Conservation (phyloP, 1,140 invertebrate species). For the Caenorhabditis latens region DNA sequence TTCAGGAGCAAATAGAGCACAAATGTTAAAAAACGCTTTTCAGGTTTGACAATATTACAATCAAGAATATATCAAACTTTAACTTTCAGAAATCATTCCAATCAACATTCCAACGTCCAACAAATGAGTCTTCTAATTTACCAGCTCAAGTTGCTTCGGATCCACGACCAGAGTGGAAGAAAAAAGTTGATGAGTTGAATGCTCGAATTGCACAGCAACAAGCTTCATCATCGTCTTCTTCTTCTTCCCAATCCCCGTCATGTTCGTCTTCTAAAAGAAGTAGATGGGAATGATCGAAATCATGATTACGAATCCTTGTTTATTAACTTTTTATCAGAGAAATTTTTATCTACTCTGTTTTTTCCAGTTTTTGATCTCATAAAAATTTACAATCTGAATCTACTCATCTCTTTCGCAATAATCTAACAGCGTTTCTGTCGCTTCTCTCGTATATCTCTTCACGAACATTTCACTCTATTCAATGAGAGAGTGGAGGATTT, state of each 20-base stretch:
- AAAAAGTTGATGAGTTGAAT: conserved; percentile 68
- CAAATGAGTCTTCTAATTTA: conserved; percentile 60
- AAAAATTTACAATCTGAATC: background rate
- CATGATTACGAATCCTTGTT: background rate
- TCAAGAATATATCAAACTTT: background rate
- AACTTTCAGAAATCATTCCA: conserved; percentile 56
- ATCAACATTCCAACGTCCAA: conserved; percentile 51
- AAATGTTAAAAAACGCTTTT: conserved; percentile 59
- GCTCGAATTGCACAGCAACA: conserved; percentile 52
- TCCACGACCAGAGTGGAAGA: conserved; percentile 74
- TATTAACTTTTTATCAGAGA: background rate
- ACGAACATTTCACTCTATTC: background rate
- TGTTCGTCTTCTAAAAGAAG: conserved; percentile 5
- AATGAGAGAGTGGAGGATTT: conserved; percentile 23
- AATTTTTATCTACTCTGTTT: too few relatives aligned
- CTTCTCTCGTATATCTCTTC: background rate
- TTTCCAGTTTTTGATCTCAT: conserved; percentile 41
- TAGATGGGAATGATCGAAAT: conserved; percentile 1
- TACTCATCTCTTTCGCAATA: background rate
- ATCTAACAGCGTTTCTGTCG: background rate
- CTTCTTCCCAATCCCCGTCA: background rate
- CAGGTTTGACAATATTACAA: conserved; percentile 10
- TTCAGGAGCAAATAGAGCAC: conserved; percentile 56
- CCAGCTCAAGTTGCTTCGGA: conserved; percentile 62
- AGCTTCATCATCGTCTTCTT: background rate